A percentile compares a stretch with the other conserved stretches of the same genome.
phyloP scores from a whole-genome alignment of 2,888 invertebrate species.

The Cactoblastis cactorum region DNA sequence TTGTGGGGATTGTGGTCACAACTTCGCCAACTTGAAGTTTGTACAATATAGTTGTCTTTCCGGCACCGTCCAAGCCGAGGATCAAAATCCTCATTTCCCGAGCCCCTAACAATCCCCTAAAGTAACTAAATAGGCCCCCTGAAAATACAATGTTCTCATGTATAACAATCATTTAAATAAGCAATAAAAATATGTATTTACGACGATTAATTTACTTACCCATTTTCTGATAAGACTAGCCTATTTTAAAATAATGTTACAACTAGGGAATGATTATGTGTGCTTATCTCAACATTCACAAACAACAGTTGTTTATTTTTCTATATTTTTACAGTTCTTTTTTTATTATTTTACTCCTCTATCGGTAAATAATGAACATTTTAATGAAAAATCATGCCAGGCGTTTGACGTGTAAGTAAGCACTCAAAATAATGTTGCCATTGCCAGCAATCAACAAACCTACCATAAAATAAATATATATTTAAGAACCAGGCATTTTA shows the following conservation, averaged over 20 bases:
- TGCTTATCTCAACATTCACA: constrained; percentile 35
- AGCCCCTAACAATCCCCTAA: constrained; percentile 95
- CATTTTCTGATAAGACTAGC: constrained; percentile 64
- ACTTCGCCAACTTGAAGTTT: constrained; percentile 99
- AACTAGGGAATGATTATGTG: constrained; percentile 47
- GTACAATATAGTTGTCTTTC: constrained; percentile 99
- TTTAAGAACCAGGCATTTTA: too few relatives aligned
- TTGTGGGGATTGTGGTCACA: constrained; percentile 98
- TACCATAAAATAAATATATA: too few relatives aligned
- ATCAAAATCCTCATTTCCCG: constrained; percentile 99
- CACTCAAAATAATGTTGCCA: constrained; percentile 38
- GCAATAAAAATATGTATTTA: constrained; percentile 28
- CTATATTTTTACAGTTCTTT: constrained; percentile 31
- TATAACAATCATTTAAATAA: constrained; percentile 18
- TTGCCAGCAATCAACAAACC: not conserved
- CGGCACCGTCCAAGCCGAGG: constrained; percentile 98
- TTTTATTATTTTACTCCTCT: constrained; percentile 31
- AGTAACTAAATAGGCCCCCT: constrained; percentile 98
- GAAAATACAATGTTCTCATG: constrained; percentile 40
- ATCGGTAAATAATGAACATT: constrained; percentile 47
- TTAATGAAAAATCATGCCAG: constrained; percentile 35
- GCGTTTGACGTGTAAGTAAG: constrained; percentile 64
- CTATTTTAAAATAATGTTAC: constrained; percentile 56
- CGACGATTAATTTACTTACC: constrained; percentile 47
- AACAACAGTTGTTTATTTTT: constrained; percentile 26